Evolutionary conservation across 2,888 invertebrate species (phyloP), one percentile per base, ranked within the genome.

Genomic region (Eumacrocentrus americanus): DNA sequence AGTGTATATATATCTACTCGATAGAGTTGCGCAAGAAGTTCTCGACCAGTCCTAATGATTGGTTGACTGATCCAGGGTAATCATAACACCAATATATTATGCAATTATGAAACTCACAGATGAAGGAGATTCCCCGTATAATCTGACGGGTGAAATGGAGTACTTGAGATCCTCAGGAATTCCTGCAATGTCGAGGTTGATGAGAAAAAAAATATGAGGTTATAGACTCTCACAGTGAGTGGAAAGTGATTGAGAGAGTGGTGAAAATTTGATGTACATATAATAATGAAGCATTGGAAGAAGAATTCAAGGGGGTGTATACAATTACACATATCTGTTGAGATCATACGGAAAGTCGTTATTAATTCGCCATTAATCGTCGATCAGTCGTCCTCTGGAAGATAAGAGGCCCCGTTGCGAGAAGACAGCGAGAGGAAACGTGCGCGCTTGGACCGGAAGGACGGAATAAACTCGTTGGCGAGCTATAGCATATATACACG

Each of bases 401-500:
- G n/a, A 47, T 14, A 23, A 25, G 12, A 47, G n/a, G n/a, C 3
- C 4, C 16, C 7, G 3, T 38, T 23, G 46, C 6, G 37, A 18
- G 4, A 12, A 25, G 14, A n/a, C 6, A n/a, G 9, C 14, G 3
- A 14, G n/a, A 3, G 2, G 12, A 40, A 12, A 12, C 12, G 9
- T n/a, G n/a, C n/a, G n/a, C n/a, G n/a, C n/a, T 12, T n/a, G 16
- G 42, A 46, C 29, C 29, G 23, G 54, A 42, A 44, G 16, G 20
- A n/a, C n/a, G 16, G 42, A 25, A 46, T 29, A 35, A 37, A 51
- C 22, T 44, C 23, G 37, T 37, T 3, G n/a, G n/a, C n/a, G n/a
- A n/a, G n/a, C n/a, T n/a, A 2, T 35, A 7, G 35, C 9, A 35
- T 11, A 7, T 9, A 35, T 20, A 46, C 23, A 18, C 16, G 29